phyloP scores from a whole-genome alignment of 2,113 vertebrate genomes.

The Vicugna pacos region DNA sequence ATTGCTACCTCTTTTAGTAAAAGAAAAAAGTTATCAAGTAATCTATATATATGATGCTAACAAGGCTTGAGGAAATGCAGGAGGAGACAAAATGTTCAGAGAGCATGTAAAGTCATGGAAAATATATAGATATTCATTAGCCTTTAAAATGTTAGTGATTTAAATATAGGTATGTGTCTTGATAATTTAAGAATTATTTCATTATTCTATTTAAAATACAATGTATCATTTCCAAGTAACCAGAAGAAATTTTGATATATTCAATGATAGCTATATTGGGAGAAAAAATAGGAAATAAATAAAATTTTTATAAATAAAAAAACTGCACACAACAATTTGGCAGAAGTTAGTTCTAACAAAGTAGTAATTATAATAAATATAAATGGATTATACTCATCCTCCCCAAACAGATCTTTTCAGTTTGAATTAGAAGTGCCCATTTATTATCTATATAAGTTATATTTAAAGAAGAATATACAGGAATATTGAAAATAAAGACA shows the following conservation, averaged over 20 bases:
- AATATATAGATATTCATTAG: not conserved
- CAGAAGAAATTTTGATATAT: not conserved
- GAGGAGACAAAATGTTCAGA: not conserved
- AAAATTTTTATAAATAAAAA: not conserved
- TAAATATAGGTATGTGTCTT: not conserved
- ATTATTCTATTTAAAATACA: conserved; percentile 10
- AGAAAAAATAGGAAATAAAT: not conserved
- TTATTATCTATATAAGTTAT: not conserved
- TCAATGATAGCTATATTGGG: not conserved
- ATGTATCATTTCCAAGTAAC: not conserved
- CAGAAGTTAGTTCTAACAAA: not conserved
- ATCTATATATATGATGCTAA: not conserved
- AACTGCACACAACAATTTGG: not conserved
- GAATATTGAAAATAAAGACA: not conserved
- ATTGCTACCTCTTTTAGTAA: not conserved
- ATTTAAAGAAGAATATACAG: not conserved
- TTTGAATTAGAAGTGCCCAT: not conserved
- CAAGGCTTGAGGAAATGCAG: not conserved
- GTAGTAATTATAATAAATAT: not conserved
- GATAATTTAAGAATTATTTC: not conserved
- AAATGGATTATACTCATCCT: not conserved
- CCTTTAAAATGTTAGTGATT: not conserved
- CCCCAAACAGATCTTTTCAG: not conserved
- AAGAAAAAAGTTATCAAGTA: not conserved
- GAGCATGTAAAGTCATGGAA: not conserved